Base-by-base conservation (phyloP, 2,888 invertebrate genomes). In the Chrysolina oricalcia region DNA sequence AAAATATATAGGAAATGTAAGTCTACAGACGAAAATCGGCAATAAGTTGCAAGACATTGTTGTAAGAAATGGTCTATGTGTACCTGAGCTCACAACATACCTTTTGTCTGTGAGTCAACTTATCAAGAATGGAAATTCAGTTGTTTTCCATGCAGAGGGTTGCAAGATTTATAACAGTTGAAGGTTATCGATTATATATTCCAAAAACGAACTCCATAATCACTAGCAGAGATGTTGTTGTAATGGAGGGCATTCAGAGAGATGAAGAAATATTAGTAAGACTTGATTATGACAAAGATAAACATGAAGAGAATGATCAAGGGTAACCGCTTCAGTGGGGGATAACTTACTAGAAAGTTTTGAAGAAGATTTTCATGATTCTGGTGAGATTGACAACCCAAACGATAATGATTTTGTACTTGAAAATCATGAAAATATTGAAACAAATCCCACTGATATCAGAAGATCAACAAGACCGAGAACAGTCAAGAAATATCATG, bases 161-260 rank as follows among this genome's bases (percentile, higher is more conserved):
- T 56, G 56, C 56, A 19, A 56, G 11, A 19, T 56, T 17, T 56
- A 56, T 9, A 56, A 56, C 23, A 56, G 13, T 56, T 21, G 10
- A 56, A 56, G 56, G 13, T 56, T 56, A 56, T 56, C 10, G 21
- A 35, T 46, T 67, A 13, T 56, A 15, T n/a, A 56, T 6, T 56
- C 43, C 43, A 43, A n/a, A n/a, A n/a, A n/a, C n/a, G n/a, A n/a
- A n/a, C n/a, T n/a, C n/a, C n/a, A n/a, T n/a, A n/a, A n/a, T n/a
- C n/a, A n/a, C 48, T 48, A 48, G 48, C 15, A n/a, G 65, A 65
- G 19, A 23, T 59, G 59, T 11, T 59, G 59, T 59, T 19, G 59
- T 59, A 59, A 59, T 59, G 59, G 19, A 59, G 19, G 15, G 10
- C 35, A 5, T 5, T 10, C 23, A 35, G 23, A 59, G 21, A 59